Base-by-base conservation (phyloP, 1,140 invertebrate species). In the Ruditapes philippinarum region DNA sequence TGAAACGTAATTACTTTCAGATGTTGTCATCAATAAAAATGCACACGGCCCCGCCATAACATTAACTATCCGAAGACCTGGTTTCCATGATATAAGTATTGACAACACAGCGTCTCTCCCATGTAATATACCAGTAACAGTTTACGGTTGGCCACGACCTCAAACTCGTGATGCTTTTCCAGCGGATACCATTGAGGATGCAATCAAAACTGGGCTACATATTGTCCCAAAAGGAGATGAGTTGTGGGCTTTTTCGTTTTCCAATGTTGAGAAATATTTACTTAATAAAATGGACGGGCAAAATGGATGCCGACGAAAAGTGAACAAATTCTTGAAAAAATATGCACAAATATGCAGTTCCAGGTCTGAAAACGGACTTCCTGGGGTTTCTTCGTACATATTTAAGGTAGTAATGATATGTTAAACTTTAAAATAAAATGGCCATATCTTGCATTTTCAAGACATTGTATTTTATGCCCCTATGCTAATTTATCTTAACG, bases 161-260 rank as follows among this genome's bases (percentile, higher is more conserved):
- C 42, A 49, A 51, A 76, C 73, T 12, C 9, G 40, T 7, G 51
- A 51, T 28, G 73, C 73, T 17, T 76, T 36, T 45, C n/a, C 11
- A 1, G 22, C 17, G 0, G 45, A 28, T 14, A 28, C 14, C 17
- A 49, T 45, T 31, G 42, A 31, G 7, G 4, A 14, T 19, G 42
- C 51, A 3, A 25, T 31, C 11, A 51, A 49, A 51, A 33, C 73
- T 49, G 73, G 73, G 2, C 2, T 49, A 11, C 42, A 45, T 45
- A 51, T 49, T 3, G 73, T 76, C n/a, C 73, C 73, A 45, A 76
- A 76, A 33, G 38, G 25, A 7, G 31, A 76, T 51, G 73, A 76
- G 42, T 2, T 76, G n/a, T 76, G 73, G 73, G 40, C 42, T 31
- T n/a, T 76, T 5, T 76, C 73, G 7, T 25, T 7, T 51, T 49